A percentile compares a stretch with the other conserved stretches of the same genome.
These are phyloP conservation scores for Diarsia mendica DNA, from an alignment of 2,888 invertebrate species.

Conservation along the genomic window DNA sequence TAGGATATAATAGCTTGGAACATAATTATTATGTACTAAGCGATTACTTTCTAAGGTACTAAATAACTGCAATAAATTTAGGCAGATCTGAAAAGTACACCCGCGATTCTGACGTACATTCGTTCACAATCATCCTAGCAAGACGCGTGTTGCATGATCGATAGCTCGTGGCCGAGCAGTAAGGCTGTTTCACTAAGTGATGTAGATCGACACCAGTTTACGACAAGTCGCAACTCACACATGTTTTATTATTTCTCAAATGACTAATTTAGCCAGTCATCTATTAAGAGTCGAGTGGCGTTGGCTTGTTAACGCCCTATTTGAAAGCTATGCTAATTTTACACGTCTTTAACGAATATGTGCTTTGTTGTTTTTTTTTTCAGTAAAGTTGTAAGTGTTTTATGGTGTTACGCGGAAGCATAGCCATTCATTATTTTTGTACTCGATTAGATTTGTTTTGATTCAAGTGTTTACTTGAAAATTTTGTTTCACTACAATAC, in stretches of 20 bases:
- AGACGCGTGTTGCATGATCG: neutral
- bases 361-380: conserved; percentile 57
- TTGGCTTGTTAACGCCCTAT: conserved; percentile 68
- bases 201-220: conserved; percentile 52
- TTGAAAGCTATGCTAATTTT: conserved; percentile 84
- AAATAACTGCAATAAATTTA: too few species aligned
- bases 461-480: neutral
- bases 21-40: neutral
- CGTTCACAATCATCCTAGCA: neutral
- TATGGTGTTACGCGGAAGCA: conserved; percentile 43
- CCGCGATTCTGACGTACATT: neutral
- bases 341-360: conserved; percentile 66
- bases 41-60: neutral
- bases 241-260: conserved; percentile 57
- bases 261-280: conserved; percentile 49
- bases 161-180: neutral
- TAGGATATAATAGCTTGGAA: too few species aligned
- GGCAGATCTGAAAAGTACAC: too few species aligned
- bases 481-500: too few species aligned
- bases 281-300: conserved; percentile 58
- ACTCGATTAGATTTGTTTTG: conserved; percentile 12
- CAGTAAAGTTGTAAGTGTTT: conserved; percentile 49
- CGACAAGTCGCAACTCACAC: conserved; percentile 37
- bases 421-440: conserved; percentile 7
- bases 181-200: conserved; percentile 56